A percentile compares a stretch with the other conserved stretches of the same genome.
Conservation (phyloP, 2,113 vertebrate species). For the Malurus alboscapulatus region DNA sequence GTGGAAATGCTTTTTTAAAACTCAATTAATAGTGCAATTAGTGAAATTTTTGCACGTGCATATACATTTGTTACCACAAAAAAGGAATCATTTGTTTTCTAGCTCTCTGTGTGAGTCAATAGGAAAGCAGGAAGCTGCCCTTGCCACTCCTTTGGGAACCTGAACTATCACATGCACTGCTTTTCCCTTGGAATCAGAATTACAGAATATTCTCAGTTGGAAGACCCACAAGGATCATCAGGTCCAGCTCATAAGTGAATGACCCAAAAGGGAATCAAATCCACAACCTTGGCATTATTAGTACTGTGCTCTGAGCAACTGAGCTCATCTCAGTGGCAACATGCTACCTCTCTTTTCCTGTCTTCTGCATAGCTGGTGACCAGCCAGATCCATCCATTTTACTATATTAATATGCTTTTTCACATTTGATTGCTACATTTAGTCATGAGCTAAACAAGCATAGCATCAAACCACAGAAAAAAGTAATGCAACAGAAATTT, state of each 20-base stretch:
- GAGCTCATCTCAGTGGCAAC: neutral
- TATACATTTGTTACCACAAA: neutral
- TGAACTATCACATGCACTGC: neutral
- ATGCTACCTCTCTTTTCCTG: neutral
- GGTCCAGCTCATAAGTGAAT: neutral
- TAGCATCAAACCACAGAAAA: neutral
- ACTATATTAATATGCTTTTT: neutral
- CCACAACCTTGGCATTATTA: accelerated
- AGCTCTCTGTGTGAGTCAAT: neutral
- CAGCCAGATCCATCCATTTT: neutral
- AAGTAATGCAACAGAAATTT: neutral
- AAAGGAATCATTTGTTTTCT: neutral
- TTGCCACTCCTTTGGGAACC: neutral
- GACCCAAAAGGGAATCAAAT: neutral
- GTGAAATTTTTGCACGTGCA: neutral
- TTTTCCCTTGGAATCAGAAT: neutral
- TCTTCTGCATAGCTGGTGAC: neutral
- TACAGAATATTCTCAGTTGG: neutral
- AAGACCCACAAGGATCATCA: neutral
- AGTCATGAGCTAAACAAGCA: neutral
- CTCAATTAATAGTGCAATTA: neutral
- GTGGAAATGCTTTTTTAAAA: neutral
- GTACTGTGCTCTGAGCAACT: accelerated
- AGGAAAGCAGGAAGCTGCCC: neutral
- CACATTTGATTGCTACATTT: neutral